Conservation (phyloP, 1,140 invertebrate genomes). For the Eupristina koningsbergeri region DNA sequence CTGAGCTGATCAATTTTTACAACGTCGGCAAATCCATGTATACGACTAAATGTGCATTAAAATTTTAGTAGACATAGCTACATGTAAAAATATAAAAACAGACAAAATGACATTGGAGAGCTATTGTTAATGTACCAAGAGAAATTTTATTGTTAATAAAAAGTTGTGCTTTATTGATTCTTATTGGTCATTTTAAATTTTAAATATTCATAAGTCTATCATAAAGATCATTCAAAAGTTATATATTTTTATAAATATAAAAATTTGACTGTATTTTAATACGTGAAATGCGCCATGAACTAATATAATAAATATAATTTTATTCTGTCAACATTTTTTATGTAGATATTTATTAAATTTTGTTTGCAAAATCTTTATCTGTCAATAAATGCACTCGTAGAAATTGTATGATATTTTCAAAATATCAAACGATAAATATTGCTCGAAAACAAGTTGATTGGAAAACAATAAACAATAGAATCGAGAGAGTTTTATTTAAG, state of each 20-base stretch:
- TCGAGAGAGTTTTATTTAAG: background rate
- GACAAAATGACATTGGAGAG: background rate
- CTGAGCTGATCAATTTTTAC: conserved; percentile 26
- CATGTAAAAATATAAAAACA: background rate
- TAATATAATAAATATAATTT: background rate
- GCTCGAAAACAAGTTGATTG: background rate
- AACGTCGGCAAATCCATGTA: background rate
- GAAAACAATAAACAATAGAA: background rate
- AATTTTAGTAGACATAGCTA: background rate
- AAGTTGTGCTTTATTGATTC: too few relatives aligned
- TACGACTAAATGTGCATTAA: background rate
- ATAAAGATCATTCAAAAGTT: too few relatives aligned
- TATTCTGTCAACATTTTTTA: background rate
- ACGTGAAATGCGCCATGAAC: background rate
- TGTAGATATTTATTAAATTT: background rate
- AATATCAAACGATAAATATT: background rate
- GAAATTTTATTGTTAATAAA: background rate
- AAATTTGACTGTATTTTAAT: too few relatives aligned
- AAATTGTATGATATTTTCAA: background rate
- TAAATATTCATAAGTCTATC: too few relatives aligned
- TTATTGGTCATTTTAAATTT: too few relatives aligned
- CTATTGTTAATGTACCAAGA: background rate
- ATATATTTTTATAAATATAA: too few relatives aligned
- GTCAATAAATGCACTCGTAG: background rate
- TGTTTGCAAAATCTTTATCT: background rate